Percentiles rank a stretch among this genome's conserved stretches.
Evolutionary conservation across 2,888 invertebrate genomes (phyloP).

Genomic region (Erebia aethiops): DNA sequence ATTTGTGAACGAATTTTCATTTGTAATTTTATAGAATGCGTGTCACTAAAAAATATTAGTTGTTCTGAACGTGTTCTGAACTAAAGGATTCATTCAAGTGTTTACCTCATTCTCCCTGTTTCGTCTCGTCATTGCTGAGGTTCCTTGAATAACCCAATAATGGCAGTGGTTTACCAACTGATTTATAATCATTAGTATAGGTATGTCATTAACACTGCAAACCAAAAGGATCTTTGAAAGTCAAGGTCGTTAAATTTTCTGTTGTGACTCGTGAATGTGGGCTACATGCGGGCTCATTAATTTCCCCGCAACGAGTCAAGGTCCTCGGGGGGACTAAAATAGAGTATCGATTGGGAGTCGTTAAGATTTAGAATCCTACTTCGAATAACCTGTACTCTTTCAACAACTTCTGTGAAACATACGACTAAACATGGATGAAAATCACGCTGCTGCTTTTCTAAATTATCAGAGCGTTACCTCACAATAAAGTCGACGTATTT

Average conservation of each 20-base stretch:
- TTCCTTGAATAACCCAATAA: no score
- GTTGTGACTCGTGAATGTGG: conserved; percentile 1
- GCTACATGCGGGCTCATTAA: conserved; percentile 27
- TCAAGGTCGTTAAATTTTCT: conserved; percentile 31
- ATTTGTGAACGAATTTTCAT: background rate
- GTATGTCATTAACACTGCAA: background rate
- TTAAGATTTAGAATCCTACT: background rate
- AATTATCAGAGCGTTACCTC: conserved; percentile 31
- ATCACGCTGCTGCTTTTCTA: conserved; percentile 16
- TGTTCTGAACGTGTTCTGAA: background rate
- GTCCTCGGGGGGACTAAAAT: conserved; percentile 17
- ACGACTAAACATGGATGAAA: background rate
- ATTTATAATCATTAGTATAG: background rate
- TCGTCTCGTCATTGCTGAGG: no score
- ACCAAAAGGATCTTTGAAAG: conserved; percentile 26
- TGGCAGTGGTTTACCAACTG: no score
- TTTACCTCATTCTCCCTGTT: no score
- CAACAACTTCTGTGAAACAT: background rate
- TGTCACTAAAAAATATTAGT: background rate
- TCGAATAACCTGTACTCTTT: background rate
- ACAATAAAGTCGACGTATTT: conserved; percentile 7
- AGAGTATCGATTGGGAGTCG: conserved; percentile 10
- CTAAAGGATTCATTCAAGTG: background rate
- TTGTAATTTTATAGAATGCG: background rate
- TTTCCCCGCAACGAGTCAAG: conserved; percentile 24